Evolutionary conservation across 2,797 vertebrate genomes (phyloP), one percentile per base, ranked within the genome.

Genomic region (Harpagifer antarcticus): DNA sequence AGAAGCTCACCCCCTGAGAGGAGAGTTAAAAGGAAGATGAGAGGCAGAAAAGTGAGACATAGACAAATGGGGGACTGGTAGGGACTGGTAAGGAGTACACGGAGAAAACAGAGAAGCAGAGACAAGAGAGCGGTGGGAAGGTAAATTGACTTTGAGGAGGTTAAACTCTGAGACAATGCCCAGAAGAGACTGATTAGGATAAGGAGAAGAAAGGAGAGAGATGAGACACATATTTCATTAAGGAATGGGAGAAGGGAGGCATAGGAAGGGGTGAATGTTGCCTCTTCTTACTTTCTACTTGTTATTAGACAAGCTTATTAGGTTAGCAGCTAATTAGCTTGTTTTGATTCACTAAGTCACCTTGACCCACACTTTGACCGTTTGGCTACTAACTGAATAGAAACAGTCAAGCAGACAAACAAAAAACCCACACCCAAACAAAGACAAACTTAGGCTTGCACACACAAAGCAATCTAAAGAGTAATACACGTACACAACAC

Each of bases 91-190:
- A 90, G 80, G 50, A 78, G 76, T n/a, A 56, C 47, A 76, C 67
- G 74, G 50, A 68, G 72, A 81, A 74, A 85, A 73, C 55, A 76
- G 52, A 52, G 52, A 75, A 63, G 49, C 20, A 56, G 74, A 52
- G 66, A 81, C 43, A 47, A 81, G 79, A 83, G 68, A 69, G 79
- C 72, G 62, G 69, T 56, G 76, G 52, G 61, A 63, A 79, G 83
- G 67, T 87, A 91, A 89, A 91, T 90, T 93, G 89, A 92, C 92
- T 92, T 92, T 93, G 89, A 89, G 84, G 86, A 92, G 91, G 90
- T 92, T 91, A 93, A 92, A 87, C 83, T 90, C 66, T 56, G 52
- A 90, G 89, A 88, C 81, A 85, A 83, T 91, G 78, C 89, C 84
- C 90, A 90, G 86, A 92, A 87, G 88, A 90, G 84, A 84, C 79